Evolutionary conservation across 2,888 invertebrate species (phyloP), one percentile per base, ranked within the genome.

Genomic region (Thera britannica): DNA sequence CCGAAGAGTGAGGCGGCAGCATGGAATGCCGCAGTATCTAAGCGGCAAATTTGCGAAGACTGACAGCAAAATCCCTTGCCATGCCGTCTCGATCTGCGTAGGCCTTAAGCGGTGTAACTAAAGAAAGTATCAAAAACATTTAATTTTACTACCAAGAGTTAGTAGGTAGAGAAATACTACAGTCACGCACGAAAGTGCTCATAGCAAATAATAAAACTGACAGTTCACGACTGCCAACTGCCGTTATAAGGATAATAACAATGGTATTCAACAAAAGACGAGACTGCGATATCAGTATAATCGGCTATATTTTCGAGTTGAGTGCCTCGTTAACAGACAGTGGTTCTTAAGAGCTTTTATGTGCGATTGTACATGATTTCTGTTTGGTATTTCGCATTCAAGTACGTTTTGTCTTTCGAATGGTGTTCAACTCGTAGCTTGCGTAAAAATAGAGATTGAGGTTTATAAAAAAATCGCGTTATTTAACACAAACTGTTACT

Each of bases 171-270:
- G n/a, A n/a, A 68, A 60, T 58, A 73, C 73, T 76, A 79, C 77
- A 77, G 73, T 76, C 79, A 71, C 72, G 72, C 72, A 77, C 78
- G 68, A 77, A 79, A 80, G 75, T 74, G 75, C 74, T 78, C 74
- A 76, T 74, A 68, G 72, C 74, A 72, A 77, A 79, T 77, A 78
- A 80, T 76, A 76, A 75, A 72, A 74, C 74, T 71, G 74, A 71
- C 75, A 73, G 71, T 72, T 72, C 69, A 58, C 73, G 72, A 75
- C 76, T 74, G 75, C 74, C 73, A 71, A 74, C 74, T 65, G 74
- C 69, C 76, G 71, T 75, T 73, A 74, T 64, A 64, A 54, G 66
- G 75, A 74, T 72, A 74, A 78, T 78, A 76, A 76, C 74, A 76
- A 79, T 77, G 77, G 73, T 61, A 75, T 72, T 65, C 72, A 71